Base-by-base conservation (phyloP, 2,113 vertebrate genomes). In the Odobenus rosmarus region DNA sequence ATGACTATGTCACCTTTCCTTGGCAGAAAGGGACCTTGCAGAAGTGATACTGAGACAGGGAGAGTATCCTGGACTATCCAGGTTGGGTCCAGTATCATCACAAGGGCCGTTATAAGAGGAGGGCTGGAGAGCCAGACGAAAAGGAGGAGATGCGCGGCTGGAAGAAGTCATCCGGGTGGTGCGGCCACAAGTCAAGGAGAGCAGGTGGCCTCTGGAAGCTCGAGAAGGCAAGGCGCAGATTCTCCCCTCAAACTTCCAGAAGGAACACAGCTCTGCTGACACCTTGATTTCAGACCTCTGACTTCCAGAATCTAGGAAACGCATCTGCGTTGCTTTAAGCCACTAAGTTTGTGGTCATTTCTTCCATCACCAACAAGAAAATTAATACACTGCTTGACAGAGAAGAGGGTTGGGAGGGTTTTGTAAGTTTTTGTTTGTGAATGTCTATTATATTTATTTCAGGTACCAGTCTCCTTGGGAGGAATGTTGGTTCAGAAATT, bases 401-500 rank as follows among this genome's bases (percentile, higher is more conserved):
- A 39, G 11, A 67, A 18, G 26, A 49, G 57, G 81, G 67, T n/a
- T 59, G 36, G 57, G 36, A 14, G 36, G 84, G 51, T 5, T 15
- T 42, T 16, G 42, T 1, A 5, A 9, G 21, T 24, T n/a, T 69
- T 19, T 39, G 67, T 42, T 49, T 33, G n/a, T 26, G 69, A 49
- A 69, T 93, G 46, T 71, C 89, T 53, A 14, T 88, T 31, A 4
- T 15, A 2, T 77, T 61, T 24, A 18, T n/a, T 33, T n/a, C 24
- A 89, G 74, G 14, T 26, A 42, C 82, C 21, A 7, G 61, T 80
- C 39, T 92, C 67, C 55, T 94, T 61, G 0, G 57, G 72, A 84
- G 80, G 83, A 76, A 90, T 31, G 31, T 13, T 87, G 61, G 53
- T 82, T 71, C 83, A 80, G 94, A 89, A 69, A 49, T 9, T 55